Conservation (phyloP, 2,797 vertebrate species). For the Pogoniulus pusillus region DNA sequence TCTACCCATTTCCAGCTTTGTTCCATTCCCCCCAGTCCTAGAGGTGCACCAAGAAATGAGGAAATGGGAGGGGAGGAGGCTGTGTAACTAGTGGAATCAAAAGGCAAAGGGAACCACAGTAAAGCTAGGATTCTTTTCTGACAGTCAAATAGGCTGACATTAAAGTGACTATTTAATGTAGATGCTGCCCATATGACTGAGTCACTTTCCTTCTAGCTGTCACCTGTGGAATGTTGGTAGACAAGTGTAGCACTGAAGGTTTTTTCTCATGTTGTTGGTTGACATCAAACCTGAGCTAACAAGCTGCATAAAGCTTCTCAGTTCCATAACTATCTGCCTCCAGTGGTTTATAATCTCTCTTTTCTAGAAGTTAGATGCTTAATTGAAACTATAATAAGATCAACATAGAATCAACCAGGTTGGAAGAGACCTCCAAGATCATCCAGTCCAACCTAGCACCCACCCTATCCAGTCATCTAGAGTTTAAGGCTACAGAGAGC, state of each 20-base stretch:
- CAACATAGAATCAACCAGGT: too few relatives aligned
- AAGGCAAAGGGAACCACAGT: neutral
- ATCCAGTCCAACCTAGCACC: too few relatives aligned
- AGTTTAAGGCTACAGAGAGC: neutral
- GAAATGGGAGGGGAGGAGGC: neutral
- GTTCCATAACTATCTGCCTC: neutral
- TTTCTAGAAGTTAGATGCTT: neutral
- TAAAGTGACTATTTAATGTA: fast-evolving
- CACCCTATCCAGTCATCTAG: too few relatives aligned
- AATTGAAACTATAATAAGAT: neutral
- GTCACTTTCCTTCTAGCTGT: neutral
- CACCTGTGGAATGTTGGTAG: neutral
- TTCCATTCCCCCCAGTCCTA: too few relatives aligned
- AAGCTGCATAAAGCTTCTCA: neutral
- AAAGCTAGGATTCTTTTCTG: neutral
- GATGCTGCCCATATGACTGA: neutral
- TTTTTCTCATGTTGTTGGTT: neutral
- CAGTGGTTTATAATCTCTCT: neutral
- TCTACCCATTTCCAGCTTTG: too few relatives aligned
- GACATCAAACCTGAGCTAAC: neutral
- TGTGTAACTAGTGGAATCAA: neutral
- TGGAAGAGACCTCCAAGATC: too few relatives aligned
- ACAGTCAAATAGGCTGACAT: neutral
- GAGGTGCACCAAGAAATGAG: neutral
- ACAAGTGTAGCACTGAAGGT: neutral